phyloP scores from a whole-genome alignment of 2,797 vertebrate species.

The Anabas testudineus region DNA sequence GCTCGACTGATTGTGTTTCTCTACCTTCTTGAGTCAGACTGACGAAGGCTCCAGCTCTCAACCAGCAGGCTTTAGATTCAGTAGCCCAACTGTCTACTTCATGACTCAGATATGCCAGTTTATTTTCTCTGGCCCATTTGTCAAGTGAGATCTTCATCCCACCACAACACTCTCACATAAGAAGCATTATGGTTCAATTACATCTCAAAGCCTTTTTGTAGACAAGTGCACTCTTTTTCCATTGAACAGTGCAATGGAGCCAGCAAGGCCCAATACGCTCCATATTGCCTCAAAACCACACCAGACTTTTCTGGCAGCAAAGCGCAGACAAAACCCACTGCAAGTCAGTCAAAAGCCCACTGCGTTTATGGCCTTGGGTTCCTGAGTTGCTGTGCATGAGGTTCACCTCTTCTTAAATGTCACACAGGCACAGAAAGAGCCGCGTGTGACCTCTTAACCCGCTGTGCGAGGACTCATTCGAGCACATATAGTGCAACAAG shows the following conservation, averaged over 20 bases:
- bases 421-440: neutral
- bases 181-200: constrained; percentile 73
- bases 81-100: constrained; percentile 43
- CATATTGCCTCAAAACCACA: constrained; percentile 73
- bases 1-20: constrained; percentile 64
- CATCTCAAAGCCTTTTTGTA: constrained; percentile 67
- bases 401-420: constrained; percentile 38
- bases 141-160: constrained; percentile 77
- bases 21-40: constrained; percentile 28
- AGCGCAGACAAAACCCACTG: constrained; percentile 39
- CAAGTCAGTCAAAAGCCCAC: constrained; percentile 50
- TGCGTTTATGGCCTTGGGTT: constrained; percentile 49
- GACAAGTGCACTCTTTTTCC: constrained; percentile 71
- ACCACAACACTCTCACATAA: constrained; percentile 66
- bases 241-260: constrained; percentile 53
- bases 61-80: constrained; percentile 44
- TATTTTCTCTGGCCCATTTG: constrained; percentile 74
- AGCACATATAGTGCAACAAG: constrained; percentile 10
- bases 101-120: constrained; percentile 72
- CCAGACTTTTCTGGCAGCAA: constrained; percentile 59
- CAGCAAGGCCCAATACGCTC: constrained; percentile 70
- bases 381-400: constrained; percentile 29
- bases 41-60: constrained; percentile 44
- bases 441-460: constrained; percentile 4
- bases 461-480: neutral